These are phyloP conservation scores for Vesta saturnalis DNA, from an alignment of 2,888 invertebrate genomes.

Conservation along the genomic window DNA sequence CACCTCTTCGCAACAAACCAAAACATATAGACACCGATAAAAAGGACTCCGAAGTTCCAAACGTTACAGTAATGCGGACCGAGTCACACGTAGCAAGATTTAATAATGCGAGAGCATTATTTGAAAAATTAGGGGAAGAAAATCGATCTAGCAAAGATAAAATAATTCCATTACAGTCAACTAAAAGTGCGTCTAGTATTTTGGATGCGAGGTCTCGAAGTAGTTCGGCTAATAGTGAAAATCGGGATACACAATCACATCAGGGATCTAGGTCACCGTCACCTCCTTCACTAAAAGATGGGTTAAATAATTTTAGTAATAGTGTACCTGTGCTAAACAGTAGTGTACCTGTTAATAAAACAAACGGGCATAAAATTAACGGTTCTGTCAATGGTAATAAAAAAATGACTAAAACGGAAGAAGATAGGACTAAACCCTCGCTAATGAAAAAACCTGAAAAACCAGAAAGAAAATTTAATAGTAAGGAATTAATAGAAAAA, in stretches of 20 bases:
- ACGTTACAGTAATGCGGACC: slow-evolving; percentile 80
- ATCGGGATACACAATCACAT: slow-evolving; percentile 64
- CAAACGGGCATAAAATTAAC: slow-evolving; percentile 51
- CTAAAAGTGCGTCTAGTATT: slow-evolving; percentile 63
- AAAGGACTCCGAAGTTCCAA: slow-evolving; percentile 46
- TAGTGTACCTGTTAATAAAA: slow-evolving; percentile 44
- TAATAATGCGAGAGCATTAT: slow-evolving; percentile 90
- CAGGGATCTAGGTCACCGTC: slow-evolving; percentile 63
- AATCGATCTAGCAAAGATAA: slow-evolving; percentile 62
- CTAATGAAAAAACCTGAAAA: slow-evolving; percentile 77
- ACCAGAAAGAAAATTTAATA: slow-evolving; percentile 83
- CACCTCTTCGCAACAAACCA: slow-evolving; percentile 33
- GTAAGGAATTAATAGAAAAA: slow-evolving; percentile 88
- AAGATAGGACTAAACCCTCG: slow-evolving; percentile 50
- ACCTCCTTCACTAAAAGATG: slow-evolving; percentile 59
- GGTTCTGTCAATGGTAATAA: slow-evolving; percentile 41
- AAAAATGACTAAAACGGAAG: slow-evolving; percentile 46
- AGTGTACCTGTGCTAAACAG: slow-evolving; percentile 65
- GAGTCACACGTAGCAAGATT: slow-evolving; percentile 92
- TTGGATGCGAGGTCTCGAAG: slow-evolving; percentile 70
- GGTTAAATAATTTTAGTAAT: slow-evolving; percentile 67
- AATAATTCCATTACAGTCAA: slow-evolving; percentile 57
- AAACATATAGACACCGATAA: slow-evolving; percentile 50
- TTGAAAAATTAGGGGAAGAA: slow-evolving; percentile 87
- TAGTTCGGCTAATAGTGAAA: slow-evolving; percentile 73